Conservation (phyloP, 2,113 vertebrate species). For the Salvelinus fontinalis region DNA sequence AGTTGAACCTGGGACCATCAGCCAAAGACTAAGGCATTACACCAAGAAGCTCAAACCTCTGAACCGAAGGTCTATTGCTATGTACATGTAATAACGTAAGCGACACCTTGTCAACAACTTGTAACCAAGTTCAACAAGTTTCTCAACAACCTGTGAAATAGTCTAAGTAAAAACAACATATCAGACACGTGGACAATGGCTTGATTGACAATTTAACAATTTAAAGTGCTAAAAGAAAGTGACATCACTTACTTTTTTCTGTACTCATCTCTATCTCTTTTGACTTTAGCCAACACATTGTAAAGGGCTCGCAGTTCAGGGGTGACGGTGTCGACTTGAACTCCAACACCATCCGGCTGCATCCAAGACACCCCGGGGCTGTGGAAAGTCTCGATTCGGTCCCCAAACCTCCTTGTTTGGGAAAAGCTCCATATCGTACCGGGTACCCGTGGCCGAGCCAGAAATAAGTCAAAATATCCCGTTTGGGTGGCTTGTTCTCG, state of each 20-base stretch:
- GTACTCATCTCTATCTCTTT: conserved; percentile 65
- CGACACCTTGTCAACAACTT: no score
- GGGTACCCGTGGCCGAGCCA: conserved; percentile 40
- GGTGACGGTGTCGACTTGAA: conserved; percentile 52
- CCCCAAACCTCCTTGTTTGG: conserved; percentile 66
- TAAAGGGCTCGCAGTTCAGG: conserved; percentile 53
- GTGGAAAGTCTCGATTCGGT: conserved; percentile 67
- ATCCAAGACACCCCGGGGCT: conserved; percentile 63
- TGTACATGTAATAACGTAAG: no score
- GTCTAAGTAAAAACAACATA: neutral
- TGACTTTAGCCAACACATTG: conserved; percentile 51
- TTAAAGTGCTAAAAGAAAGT: neutral
- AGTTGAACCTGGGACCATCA: no score
- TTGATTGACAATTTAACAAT: no score
- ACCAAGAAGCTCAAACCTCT: no score
- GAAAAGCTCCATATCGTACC: conserved; percentile 76
- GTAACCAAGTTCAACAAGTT: neutral
- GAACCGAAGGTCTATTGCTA: no score
- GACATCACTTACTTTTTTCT: conserved; percentile 49
- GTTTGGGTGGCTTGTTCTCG: conserved; percentile 73
- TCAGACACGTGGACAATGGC: neutral
- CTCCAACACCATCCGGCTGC: conserved; percentile 57
- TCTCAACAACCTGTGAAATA: neutral
- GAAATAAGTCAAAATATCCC: conserved; percentile 32
- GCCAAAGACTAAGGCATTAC: no score